phyloP scores from a whole-genome alignment of 2,797 vertebrate genomes.

The Knipowitschia caucasica region DNA sequence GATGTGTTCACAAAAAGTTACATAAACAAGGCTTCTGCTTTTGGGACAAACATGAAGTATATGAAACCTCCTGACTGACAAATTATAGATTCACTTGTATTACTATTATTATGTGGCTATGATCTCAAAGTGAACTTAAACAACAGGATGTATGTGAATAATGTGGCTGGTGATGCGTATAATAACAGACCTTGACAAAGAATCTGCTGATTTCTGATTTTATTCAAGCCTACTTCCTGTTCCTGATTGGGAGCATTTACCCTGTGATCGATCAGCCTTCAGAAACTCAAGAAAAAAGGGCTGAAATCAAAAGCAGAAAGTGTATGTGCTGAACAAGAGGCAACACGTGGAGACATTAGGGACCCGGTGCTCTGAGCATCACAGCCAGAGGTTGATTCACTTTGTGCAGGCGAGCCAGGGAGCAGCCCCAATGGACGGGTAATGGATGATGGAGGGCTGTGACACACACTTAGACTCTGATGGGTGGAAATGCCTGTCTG shows the following conservation, averaged over 20 bases:
- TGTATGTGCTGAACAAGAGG: constrained; percentile 59
- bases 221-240: constrained; percentile 66
- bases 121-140: too few relatives aligned
- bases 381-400: constrained; percentile 73
- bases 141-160: constrained; percentile 24
- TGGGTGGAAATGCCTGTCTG: constrained; percentile 32
- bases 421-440: constrained; percentile 21
- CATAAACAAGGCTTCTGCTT: too few relatives aligned
- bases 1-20: too few relatives aligned
- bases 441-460: constrained; percentile 32
- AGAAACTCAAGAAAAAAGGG: too few relatives aligned
- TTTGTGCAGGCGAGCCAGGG: constrained; percentile 50
- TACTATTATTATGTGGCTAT: too few relatives aligned
- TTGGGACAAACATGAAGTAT: too few relatives aligned
- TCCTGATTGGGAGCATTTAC: constrained; percentile 74
- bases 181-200: constrained; percentile 31
- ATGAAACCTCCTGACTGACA: too few relatives aligned
- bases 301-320: constrained; percentile 72
- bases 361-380: constrained; percentile 49
- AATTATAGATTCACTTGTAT: too few relatives aligned
- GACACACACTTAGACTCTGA: constrained; percentile 38
- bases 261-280: constrained; percentile 63
- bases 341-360: constrained; percentile 57
- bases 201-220: constrained; percentile 61
- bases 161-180: constrained; percentile 14